phyloP scores from a whole-genome alignment of 1,140 invertebrate genomes.

The Antheraea mylitta region DNA sequence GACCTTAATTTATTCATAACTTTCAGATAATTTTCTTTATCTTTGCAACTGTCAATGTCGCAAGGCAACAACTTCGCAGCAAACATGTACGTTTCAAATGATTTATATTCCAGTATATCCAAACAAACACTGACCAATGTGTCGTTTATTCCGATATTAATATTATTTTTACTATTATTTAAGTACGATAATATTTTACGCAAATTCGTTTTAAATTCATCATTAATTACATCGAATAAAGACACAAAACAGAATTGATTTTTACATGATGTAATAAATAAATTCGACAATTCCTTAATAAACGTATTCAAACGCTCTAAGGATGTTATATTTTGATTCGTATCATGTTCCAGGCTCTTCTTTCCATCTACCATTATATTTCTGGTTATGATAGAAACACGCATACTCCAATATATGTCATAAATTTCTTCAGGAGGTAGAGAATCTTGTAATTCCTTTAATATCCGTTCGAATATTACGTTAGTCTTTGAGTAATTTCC shows the following conservation, averaged over 20 bases:
- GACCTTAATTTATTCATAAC: slow-evolving; percentile 9
- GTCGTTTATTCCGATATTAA: background rate
- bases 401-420: slow-evolving; percentile 28
- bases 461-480: slow-evolving; percentile 17
- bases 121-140: background rate
- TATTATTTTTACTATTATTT: background rate
- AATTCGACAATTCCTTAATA: slow-evolving; percentile 24
- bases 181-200: background rate
- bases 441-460: slow-evolving; percentile 21
- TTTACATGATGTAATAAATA: slow-evolving; percentile 28
- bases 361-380: slow-evolving; percentile 3
- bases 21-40: background rate
- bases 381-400: slow-evolving; percentile 20
- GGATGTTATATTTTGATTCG: slow-evolving; percentile 1
- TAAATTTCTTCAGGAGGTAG: slow-evolving; percentile 33
- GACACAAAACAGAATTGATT: slow-evolving; percentile 5
- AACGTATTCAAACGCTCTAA: slow-evolving; percentile 17
- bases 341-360: background rate
- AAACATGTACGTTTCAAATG: background rate
- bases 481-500: slow-evolving; percentile 4
- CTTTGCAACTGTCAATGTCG: background rate
- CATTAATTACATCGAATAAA: background rate
- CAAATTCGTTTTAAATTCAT: background rate
- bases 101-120: background rate
- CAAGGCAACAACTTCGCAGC: background rate